These are phyloP conservation scores for Melopsittacus undulatus DNA, from an alignment of 2,797 vertebrate genomes.

Conservation along the genomic window DNA sequence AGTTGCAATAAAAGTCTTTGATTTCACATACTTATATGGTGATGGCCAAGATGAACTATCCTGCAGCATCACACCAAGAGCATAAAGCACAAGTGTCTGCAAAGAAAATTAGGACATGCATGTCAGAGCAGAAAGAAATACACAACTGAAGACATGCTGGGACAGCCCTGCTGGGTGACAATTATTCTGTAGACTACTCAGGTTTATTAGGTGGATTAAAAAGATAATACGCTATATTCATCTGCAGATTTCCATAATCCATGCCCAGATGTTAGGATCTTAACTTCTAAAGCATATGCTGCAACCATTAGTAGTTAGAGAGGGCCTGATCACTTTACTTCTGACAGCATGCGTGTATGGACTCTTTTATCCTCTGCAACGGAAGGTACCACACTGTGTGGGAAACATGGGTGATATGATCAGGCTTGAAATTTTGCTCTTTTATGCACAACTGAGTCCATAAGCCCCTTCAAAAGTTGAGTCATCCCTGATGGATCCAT, in stretches of 20 bases:
- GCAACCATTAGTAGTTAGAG: neutral
- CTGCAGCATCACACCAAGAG: conserved; percentile 92
- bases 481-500: neutral
- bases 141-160: neutral
- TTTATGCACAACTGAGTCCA: neutral
- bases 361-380: neutral
- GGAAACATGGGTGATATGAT: neutral
- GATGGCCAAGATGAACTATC: conserved; percentile 87
- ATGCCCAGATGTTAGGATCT: neutral
- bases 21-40: conserved; percentile 86
- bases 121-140: neutral
- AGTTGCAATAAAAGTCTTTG: neutral
- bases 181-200: neutral
- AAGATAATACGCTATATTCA: neutral
- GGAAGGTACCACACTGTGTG: neutral
- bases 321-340: neutral
- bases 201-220: neutral
- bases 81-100: conserved; percentile 94
- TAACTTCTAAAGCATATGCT: neutral
- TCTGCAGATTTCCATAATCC: neutral
- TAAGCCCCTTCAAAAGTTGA: neutral
- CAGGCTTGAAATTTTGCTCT: neutral
- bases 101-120: conserved; percentile 32
- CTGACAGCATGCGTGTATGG: neutral
- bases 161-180: neutral